phyloP scores from a whole-genome alignment of 2,888 invertebrate genomes.

The Rhopalosiphum nymphaeae region DNA sequence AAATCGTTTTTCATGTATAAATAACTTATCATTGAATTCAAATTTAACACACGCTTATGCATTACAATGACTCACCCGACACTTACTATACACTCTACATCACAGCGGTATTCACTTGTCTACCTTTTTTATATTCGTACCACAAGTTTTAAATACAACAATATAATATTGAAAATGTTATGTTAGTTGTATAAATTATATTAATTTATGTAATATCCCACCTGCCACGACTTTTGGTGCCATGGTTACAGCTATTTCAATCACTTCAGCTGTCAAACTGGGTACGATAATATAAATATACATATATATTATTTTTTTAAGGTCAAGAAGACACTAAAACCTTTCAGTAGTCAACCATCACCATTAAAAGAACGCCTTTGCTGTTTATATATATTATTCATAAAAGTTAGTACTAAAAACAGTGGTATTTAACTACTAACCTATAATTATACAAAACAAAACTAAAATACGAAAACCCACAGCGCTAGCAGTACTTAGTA shows the following conservation, averaged over 20 bases:
- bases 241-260: conserved; percentile 3
- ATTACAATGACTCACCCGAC: too few relatives aligned
- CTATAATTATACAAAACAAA: background rate
- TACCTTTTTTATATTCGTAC: too few relatives aligned
- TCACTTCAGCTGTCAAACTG: background rate
- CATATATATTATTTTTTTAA: background rate
- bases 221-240: background rate
- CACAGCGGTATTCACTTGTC: too few relatives aligned
- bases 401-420: background rate
- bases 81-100: too few relatives aligned
- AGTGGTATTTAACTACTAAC: background rate
- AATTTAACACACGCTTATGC: too few relatives aligned
- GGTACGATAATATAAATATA: background rate
- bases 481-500: background rate
- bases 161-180: too few relatives aligned
- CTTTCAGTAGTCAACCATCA: background rate
- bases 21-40: too few relatives aligned
- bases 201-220: background rate
- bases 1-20: too few relatives aligned
- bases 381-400: background rate
- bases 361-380: background rate
- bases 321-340: background rate
- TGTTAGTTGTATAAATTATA: background rate
- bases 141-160: too few relatives aligned
- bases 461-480: background rate